Percentiles rank a stretch among this genome's conserved stretches.
Conservation (phyloP, 1,140 invertebrate genomes). For the Drosophila paulistorum region DNA sequence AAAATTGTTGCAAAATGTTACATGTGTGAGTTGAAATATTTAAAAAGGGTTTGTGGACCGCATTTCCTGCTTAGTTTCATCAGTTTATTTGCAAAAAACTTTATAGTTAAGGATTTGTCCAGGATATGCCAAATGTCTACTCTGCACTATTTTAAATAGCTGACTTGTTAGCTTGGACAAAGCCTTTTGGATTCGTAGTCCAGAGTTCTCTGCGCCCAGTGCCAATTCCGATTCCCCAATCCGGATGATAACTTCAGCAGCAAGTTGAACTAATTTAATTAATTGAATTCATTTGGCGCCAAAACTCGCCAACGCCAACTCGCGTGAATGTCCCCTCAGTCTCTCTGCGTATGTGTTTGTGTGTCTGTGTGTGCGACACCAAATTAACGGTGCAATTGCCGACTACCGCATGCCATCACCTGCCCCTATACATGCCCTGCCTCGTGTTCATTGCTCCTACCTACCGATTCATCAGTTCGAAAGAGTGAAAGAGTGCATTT, state of each 20-base stretch:
- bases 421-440: not conserved
- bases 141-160: not conserved
- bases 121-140: not conserved
- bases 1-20: too few species aligned
- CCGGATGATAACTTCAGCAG: slow-evolving; percentile 29
- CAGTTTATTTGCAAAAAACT: too few species aligned
- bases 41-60: too few species aligned
- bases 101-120: not conserved
- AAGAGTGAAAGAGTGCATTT: slow-evolving; percentile 47
- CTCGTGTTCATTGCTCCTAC: too few species aligned
- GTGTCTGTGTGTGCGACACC: slow-evolving; percentile 28
- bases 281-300: slow-evolving; percentile 66
- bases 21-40: too few species aligned
- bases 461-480: not conserved
- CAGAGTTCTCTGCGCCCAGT: not conserved
- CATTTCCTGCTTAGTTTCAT: too few species aligned
- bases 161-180: slow-evolving; percentile 1
- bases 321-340: not conserved
- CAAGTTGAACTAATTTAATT: slow-evolving; percentile 63
- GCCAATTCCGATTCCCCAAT: slow-evolving; percentile 4
- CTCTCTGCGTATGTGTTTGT: not conserved
- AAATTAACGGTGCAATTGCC: slow-evolving; percentile 49
- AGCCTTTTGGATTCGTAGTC: not conserved
- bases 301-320: slow-evolving; percentile 24
- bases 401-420: slow-evolving; percentile 4